phyloP scores from a whole-genome alignment of 2,888 invertebrate genomes.

The Tupiocoris notatus region DNA sequence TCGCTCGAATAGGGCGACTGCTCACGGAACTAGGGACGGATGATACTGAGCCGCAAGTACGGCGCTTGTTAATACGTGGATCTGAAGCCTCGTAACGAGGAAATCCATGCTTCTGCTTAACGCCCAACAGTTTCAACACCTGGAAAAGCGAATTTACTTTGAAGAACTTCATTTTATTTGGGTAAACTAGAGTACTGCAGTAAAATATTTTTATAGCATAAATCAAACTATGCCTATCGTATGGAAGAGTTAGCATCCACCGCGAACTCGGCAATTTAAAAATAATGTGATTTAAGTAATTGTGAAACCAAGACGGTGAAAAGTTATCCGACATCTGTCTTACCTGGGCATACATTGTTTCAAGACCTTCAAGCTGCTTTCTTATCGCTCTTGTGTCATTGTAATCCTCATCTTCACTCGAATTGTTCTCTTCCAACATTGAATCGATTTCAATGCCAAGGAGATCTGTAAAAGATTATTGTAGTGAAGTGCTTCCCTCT shows the following conservation, averaged over 20 bases:
- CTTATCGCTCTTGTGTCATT: constrained; percentile 73
- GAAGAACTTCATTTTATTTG: not conserved
- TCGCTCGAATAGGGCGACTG: constrained; percentile 68
- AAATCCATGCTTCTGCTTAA: constrained; percentile 55
- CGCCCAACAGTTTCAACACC: constrained; percentile 64
- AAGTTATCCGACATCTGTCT: too few species aligned
- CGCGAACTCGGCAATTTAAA: too few species aligned
- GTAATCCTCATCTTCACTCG: constrained; percentile 61
- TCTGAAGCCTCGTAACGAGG: constrained; percentile 60
- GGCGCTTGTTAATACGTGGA: constrained; percentile 57
- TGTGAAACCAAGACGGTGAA: too few species aligned
- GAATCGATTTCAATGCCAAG: constrained; percentile 58
- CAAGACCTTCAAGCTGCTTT: constrained; percentile 76
- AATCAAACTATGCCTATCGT: too few species aligned
- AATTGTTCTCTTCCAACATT: constrained; percentile 61
- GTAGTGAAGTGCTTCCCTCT: too few species aligned
- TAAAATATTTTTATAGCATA: too few species aligned
- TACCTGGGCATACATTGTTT: constrained; percentile 85
- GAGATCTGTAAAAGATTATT: constrained; percentile 45
- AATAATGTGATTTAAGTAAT: too few species aligned
- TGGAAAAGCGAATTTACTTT: constrained; percentile 48
- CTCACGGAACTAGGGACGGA: constrained; percentile 80
- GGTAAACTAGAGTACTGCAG: too few species aligned
- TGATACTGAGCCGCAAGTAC: constrained; percentile 77
- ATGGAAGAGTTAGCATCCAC: too few species aligned